A percentile compares a stretch with the other conserved stretches of the same genome.
Conservation (phyloP, 2,797 vertebrate species). For the Echiichthys vipera region DNA sequence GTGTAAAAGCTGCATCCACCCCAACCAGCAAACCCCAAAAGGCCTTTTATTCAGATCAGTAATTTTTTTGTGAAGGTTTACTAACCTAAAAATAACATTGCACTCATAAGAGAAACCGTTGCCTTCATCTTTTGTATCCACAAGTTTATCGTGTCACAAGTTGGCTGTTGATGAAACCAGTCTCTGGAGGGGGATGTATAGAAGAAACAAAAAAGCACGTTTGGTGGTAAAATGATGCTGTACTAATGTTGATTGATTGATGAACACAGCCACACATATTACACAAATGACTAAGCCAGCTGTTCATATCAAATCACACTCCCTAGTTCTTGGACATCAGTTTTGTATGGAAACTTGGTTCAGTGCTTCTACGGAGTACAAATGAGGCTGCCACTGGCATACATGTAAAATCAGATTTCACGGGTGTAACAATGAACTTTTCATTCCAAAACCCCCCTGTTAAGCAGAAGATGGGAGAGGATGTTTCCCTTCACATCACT, state of each 20-base stretch:
- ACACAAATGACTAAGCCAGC: slow-evolving; percentile 10
- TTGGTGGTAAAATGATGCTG: not conserved
- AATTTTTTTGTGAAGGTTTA: slow-evolving; percentile 43
- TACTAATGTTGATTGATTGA: slow-evolving; percentile 17
- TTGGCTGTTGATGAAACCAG: slow-evolving; percentile 18
- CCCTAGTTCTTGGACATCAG: slow-evolving; percentile 42
- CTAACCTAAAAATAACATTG: slow-evolving; percentile 56
- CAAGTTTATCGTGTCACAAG: slow-evolving; percentile 7
- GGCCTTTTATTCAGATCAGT: slow-evolving; percentile 55
- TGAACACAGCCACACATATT: slow-evolving; percentile 4
- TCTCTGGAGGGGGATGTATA: not conserved
- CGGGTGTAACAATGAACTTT: slow-evolving; percentile 65
- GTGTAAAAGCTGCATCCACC: slow-evolving; percentile 55
- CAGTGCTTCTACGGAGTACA: slow-evolving; percentile 25
- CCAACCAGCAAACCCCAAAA: slow-evolving; percentile 55
- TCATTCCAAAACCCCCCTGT: slow-evolving; percentile 54
- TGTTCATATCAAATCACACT: slow-evolving; percentile 37
- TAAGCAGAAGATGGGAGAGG: slow-evolving; percentile 57
- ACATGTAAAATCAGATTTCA: slow-evolving; percentile 70
- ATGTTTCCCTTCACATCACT: slow-evolving; percentile 59
- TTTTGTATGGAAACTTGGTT: slow-evolving; percentile 38
- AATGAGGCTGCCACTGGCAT: slow-evolving; percentile 41
- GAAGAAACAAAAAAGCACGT: slow-evolving; percentile 2
- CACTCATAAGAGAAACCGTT: slow-evolving; percentile 14
- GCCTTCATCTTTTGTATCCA: slow-evolving; percentile 29